Evolutionary conservation across 2,888 invertebrate species (phyloP).

Genomic region (Dichetophora obliterata): DNA sequence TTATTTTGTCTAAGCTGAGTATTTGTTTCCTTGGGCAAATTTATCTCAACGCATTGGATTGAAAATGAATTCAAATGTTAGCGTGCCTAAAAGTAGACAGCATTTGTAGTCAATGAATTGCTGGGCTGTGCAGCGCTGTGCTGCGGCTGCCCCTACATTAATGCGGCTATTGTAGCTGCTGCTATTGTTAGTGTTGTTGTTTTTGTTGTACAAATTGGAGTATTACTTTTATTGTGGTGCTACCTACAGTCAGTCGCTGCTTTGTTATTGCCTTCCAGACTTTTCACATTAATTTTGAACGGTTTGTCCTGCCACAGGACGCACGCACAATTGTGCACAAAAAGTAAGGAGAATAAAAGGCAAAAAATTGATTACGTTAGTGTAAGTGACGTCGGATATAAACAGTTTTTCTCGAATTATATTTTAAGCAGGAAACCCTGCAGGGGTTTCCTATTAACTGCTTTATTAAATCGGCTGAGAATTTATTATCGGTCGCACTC

Average conservation of each 20-base stretch:
- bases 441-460: too few relatives aligned
- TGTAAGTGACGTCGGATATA: not conserved
- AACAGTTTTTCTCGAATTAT: not conserved
- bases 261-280: not conserved
- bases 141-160: too few relatives aligned
- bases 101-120: not conserved
- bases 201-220: not conserved
- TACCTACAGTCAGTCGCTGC: not conserved
- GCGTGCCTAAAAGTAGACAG: not conserved
- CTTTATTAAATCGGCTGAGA: too few relatives aligned
- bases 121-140: not conserved
- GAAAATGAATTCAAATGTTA: slow-evolving; percentile 12
- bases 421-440: too few relatives aligned
- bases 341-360: too few relatives aligned
- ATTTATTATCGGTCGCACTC: too few relatives aligned
- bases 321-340: too few relatives aligned
- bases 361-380: not conserved
- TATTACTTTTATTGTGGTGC: not conserved
- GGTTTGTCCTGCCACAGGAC: not conserved
- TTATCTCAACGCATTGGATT: slow-evolving; percentile 18
- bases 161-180: not conserved
- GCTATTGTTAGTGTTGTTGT: not conserved
- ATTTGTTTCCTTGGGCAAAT: slow-evolving; percentile 15
- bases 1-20: slow-evolving; percentile 25
- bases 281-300: not conserved